These are phyloP conservation scores for Ceratothoa steindachneri DNA, from an alignment of 2,888 invertebrate species.

Conservation along the genomic window DNA sequence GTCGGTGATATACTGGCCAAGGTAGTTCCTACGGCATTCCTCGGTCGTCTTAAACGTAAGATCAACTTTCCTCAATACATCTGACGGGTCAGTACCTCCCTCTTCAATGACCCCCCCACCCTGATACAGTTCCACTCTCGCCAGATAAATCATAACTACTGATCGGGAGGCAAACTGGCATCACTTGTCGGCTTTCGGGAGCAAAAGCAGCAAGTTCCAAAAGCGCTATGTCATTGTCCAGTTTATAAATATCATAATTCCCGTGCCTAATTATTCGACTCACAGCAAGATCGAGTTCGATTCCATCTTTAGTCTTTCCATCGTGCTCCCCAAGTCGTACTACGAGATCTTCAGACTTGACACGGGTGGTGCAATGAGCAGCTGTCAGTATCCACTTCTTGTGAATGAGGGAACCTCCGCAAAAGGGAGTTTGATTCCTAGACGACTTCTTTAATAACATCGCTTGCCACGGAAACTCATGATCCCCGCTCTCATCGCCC, in stretches of 20 bases:
- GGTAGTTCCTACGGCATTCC: too few relatives aligned
- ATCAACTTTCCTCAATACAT: background rate
- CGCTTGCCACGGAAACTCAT: conserved; percentile 19
- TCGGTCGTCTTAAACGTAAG: background rate
- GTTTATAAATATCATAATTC: background rate
- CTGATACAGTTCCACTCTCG: background rate
- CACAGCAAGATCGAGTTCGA: background rate
- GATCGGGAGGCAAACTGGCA: too few relatives aligned
- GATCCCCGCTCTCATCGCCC: background rate
- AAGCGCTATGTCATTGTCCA: conserved; percentile 12
- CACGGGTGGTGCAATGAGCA: background rate
- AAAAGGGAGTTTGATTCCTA: background rate
- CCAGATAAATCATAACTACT: too few relatives aligned
- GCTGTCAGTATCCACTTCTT: conserved; percentile 19
- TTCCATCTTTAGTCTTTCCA: background rate
- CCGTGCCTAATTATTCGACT: background rate
- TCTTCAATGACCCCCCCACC: conserved; percentile 6
- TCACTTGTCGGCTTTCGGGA: too few relatives aligned
- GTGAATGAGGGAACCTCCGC: conserved; percentile 16
- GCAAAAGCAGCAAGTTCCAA: background rate
- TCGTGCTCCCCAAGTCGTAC: conserved; percentile 19
- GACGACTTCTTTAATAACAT: background rate
- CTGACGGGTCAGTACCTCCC: background rate
- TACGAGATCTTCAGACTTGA: background rate
- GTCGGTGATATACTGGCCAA: too few relatives aligned